Evolutionary conservation across 2,888 invertebrate species (phyloP).

Genomic region (Dinocampus coccinellae): DNA sequence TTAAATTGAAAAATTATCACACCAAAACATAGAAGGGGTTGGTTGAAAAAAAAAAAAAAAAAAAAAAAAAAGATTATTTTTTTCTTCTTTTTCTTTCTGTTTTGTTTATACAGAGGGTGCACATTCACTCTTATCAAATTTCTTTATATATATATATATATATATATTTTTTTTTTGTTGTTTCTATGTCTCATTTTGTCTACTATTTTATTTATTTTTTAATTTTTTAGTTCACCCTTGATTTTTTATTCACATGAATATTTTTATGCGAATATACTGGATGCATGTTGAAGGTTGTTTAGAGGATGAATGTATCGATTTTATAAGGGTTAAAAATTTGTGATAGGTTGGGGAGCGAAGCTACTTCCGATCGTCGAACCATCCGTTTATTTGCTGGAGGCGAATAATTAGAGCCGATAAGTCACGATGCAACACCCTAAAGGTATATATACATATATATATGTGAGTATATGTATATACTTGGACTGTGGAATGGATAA

Average conservation of each 20-base stretch:
- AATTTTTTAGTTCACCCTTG: not conserved
- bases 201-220: not conserved
- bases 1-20: conserved; percentile 69
- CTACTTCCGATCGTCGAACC: conserved; percentile 55
- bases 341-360: conserved; percentile 53
- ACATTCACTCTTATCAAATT: not conserved
- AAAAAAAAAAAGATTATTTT: too few relatives aligned
- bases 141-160: too few relatives aligned
- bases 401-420: conserved; percentile 69
- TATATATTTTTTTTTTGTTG: too few relatives aligned
- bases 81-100: conserved; percentile 22
- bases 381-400: conserved; percentile 56
- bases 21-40: conserved; percentile 54
- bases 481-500: conserved; percentile 36
- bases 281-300: conserved; percentile 25
- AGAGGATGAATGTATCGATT: conserved; percentile 36
- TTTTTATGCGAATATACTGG: not conserved
- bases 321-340: conserved; percentile 35
- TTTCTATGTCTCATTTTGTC: not conserved
- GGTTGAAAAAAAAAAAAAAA: too few relatives aligned
- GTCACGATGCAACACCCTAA: conserved; percentile 64
- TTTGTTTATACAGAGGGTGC: conserved; percentile 46
- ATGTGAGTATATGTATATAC: too few relatives aligned
- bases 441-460: too few relatives aligned
- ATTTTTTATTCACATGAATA: not conserved